Evolutionary conservation across 2,888 invertebrate species (phyloP), one percentile per base, ranked within the genome.

Genomic region (Furcula furcula): DNA sequence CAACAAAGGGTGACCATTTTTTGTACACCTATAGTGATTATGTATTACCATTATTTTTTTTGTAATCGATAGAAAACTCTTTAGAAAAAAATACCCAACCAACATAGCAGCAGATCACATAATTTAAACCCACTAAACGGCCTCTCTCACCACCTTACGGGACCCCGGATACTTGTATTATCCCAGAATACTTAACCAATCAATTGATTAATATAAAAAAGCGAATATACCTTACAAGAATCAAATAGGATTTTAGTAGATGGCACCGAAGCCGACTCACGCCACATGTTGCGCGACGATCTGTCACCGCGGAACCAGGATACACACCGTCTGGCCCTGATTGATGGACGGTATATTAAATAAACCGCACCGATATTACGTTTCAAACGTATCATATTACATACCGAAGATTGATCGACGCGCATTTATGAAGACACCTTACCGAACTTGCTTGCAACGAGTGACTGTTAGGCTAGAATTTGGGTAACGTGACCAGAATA

Each of bases 271-370:
- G 41, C 35, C 30, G 34, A 33, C 37, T 52, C 42, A 47, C 59
- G 68, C 77, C 70, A 78, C 76, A 72, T 78, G 77, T 79, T 78
- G 76, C 76, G 59, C 68, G 61, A 55, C 61, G 70, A 76, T 76
- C 77, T 83, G 85, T 86, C 85, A 76, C 78, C 79, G 59, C 51
- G 58, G 63, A 51, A 63, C 51, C 69, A 69, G 62, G 61, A 68
- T 63, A 61, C 50, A 67, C 66, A 66, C 65, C 65, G 70, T 66
- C 62, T 65, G 60, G 44, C 42, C 43, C 65, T 84, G 86, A 87
- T 87, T 81, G 86, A 87, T 87, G 76, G 71, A 59, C 68, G 66
- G 64, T 77, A 79, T 83, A 85, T 83, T 85, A 81, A 86, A 86
- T 85, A 84, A 82, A 80, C 76, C 80, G 59, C 65, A 64, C 63